phyloP scores from a whole-genome alignment of 1,140 invertebrate species.

The Tyrophagus putrescentiae region DNA sequence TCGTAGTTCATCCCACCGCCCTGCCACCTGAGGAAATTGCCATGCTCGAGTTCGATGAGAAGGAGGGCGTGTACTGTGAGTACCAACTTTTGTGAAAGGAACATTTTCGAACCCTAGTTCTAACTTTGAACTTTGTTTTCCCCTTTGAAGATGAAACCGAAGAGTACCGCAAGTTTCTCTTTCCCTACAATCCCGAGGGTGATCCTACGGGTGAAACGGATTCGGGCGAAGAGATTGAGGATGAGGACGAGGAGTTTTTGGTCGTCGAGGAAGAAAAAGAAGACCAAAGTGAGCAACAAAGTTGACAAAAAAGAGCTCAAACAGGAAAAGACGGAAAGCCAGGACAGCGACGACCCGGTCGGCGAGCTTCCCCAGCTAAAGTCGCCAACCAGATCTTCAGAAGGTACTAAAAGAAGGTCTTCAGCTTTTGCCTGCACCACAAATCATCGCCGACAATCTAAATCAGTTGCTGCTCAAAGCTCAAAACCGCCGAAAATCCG shows the following conservation, averaged over 20 bases:
- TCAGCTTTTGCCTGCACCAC: conserved; percentile 2
- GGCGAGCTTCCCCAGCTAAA: too few relatives aligned
- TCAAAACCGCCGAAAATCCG: conserved; percentile 36
- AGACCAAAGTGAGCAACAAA: too few relatives aligned
- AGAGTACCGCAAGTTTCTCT: background rate
- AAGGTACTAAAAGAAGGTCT: too few relatives aligned
- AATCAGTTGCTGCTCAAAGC: background rate
- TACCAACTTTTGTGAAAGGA: background rate
- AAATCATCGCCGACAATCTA: background rate
- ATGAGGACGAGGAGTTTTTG: too few relatives aligned
- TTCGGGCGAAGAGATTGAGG: too few relatives aligned
- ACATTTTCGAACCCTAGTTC: background rate
- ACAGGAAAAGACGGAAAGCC: too few relatives aligned
- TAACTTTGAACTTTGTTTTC: background rate
- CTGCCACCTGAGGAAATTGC: background rate
- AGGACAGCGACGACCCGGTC: too few relatives aligned
- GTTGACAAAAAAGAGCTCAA: too few relatives aligned
- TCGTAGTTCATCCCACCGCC: background rate
- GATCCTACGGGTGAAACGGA: too few relatives aligned
- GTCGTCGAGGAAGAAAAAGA: too few relatives aligned
- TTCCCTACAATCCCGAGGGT: too few relatives aligned
- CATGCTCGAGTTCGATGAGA: background rate
- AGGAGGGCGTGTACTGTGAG: conserved; percentile 13
- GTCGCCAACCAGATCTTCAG: too few relatives aligned
- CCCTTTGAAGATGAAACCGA: conserved; percentile 15